Percentiles rank a stretch among this genome's conserved stretches.
phyloP scores from a whole-genome alignment of 2,888 invertebrate species.

The Ceriagrion tenellum region DNA sequence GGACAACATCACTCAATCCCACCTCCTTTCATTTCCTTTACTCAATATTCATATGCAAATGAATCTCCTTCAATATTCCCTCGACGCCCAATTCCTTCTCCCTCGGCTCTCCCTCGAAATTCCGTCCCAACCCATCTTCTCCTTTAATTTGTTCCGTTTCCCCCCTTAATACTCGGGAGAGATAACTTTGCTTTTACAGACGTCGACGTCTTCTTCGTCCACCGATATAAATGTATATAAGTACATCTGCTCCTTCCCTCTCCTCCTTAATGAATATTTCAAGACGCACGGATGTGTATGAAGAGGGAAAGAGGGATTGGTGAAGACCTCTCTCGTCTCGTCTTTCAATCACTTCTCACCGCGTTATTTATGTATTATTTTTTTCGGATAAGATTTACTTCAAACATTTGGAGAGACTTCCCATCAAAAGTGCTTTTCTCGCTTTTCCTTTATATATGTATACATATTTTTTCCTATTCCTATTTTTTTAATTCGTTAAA shows the following conservation, averaged over 20 bases:
- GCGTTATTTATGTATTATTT: not conserved
- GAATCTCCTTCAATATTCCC: not conserved
- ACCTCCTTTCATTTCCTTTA: not conserved
- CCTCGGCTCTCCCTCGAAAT: not conserved
- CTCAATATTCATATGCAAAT: constrained; percentile 19
- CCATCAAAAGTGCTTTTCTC: not conserved
- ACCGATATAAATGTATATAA: not conserved
- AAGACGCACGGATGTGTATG: not conserved
- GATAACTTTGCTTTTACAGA: constrained; percentile 18
- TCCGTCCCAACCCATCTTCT: not conserved
- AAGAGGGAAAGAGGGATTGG: not conserved
- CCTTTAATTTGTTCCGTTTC: constrained; percentile 9
- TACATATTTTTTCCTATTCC: too few relatives aligned
- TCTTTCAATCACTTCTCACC: not conserved
- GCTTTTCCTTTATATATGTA: too few relatives aligned
- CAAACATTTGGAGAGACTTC: not conserved
- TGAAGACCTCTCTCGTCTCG: not conserved
- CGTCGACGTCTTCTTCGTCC: not conserved
- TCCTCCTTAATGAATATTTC: not conserved
- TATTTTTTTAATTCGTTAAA: too few relatives aligned
- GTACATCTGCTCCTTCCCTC: too few relatives aligned
- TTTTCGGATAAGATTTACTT: not conserved
- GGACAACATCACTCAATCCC: not conserved
- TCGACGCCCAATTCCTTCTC: not conserved
- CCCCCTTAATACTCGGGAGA: not conserved